A percentile compares a stretch with the other conserved stretches of the same genome.
Conservation (phyloP, 2,888 invertebrate species). For the Oxytorus armatus region DNA sequence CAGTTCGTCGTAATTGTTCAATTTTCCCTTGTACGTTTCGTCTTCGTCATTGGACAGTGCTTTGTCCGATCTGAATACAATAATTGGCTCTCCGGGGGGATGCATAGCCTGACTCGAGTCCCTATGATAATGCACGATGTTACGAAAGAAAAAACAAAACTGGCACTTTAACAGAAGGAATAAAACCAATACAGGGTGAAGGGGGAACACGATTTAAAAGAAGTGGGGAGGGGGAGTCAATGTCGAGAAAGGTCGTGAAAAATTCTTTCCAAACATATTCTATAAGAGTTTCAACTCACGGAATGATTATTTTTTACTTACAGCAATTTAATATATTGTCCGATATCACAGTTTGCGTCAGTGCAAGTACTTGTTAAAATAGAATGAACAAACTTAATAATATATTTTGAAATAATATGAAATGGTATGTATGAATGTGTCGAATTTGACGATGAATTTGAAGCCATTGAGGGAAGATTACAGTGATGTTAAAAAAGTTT, state of each 20-base stretch:
- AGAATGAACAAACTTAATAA: constrained; percentile 70
- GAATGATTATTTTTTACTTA: constrained; percentile 75
- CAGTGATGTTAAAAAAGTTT: no score
- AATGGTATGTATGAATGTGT: neutral
- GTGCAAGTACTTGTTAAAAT: constrained; percentile 82
- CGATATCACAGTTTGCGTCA: constrained; percentile 82
- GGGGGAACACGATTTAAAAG: no score
- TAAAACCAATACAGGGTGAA: neutral
- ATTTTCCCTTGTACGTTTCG: constrained; percentile 92
- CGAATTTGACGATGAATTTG: neutral
- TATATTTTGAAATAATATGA: neutral
- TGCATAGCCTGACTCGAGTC: constrained; percentile 93
- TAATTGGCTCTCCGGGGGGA: constrained; percentile 91
- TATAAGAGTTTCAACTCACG: constrained; percentile 28
- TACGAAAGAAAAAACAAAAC: neutral
- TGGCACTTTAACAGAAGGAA: neutral
- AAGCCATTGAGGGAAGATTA: neutral
- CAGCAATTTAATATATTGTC: constrained; percentile 79
- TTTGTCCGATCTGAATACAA: constrained; percentile 93
- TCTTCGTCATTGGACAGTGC: constrained; percentile 92
- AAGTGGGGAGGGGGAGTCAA: no score
- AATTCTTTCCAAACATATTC: constrained; percentile 3
- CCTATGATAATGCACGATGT: constrained; percentile 62
- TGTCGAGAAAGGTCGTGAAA: neutral
- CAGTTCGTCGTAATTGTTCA: constrained; percentile 93